Evolutionary conservation across 1,140 invertebrate genomes (phyloP), one percentile per base, ranked within the genome.

Genomic region (Brachionus angularis): DNA sequence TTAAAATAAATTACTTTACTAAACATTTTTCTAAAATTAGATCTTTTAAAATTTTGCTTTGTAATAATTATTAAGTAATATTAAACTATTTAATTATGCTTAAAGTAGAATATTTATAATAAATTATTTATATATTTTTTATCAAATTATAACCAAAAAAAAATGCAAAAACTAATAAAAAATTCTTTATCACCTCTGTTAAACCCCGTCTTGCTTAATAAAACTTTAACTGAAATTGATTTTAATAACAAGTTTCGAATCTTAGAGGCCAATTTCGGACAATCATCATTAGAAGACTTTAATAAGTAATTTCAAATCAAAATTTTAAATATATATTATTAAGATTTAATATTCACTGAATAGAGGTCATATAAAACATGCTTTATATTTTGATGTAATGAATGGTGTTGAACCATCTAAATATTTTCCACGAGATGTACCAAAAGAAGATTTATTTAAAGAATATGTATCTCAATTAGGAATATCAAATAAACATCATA

Each of bases 361-460:
- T 5, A 67, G 62, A 8, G 42, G 62, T 18, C 62, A 67, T 36
- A 67, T 67, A 5, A 42, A 50, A 33, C 34, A 67, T 4, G 62
- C 62, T 8, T 18, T 67, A 10, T 67, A 33, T 23, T 46, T 67
- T 67, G 62, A 67, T 36, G 14, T 25, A 10, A 46, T 44, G 23
- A 10, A 67, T 18, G 27, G 47, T 10, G 31, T 29, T 18, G 33
- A 31, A 14, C 27, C 39, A 7, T 34, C 27, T 8, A 29, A 33
- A 36, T n/a, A 73, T 8, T 73, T 71, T 61, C 75, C 76, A 10
- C 73, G 76, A 44, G 74, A 74, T 69, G n/a, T 76, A 4, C 75
- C 76, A 14, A 34, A 23, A 0, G 27, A 18, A n/a, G 72, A 77
- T 16, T 62, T 36, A 3, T 76, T 77, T 39, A 58, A 77, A 53